Conservation (phyloP, 2,113 vertebrate species). For the Melanerpes aurifrons region DNA sequence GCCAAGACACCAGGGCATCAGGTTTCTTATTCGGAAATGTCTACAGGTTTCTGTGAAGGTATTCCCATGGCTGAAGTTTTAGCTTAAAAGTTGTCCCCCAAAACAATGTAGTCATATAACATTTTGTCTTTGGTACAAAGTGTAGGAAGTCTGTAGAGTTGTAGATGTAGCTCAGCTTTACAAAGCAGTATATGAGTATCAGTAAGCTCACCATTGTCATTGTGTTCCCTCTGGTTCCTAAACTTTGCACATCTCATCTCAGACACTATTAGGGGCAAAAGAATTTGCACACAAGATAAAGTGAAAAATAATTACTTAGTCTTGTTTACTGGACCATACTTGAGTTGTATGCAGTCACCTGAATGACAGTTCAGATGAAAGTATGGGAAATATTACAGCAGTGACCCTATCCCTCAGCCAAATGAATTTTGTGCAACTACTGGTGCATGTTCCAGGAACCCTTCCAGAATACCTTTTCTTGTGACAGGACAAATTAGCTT, state of each 20-base stretch:
- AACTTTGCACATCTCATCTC: not conserved
- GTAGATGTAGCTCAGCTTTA: not conserved
- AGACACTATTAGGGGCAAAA: not conserved
- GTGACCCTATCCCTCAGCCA: not conserved
- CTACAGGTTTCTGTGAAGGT: not conserved
- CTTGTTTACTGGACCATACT: not conserved
- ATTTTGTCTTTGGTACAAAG: not conserved
- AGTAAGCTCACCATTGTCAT: accelerated
- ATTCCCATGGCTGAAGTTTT: not conserved
- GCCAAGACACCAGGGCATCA: not conserved
- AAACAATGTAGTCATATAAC: not conserved
- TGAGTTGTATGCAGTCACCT: not conserved
- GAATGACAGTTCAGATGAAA: not conserved
- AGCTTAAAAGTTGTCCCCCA: not conserved
- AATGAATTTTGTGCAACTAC: not conserved
- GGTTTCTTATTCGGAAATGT: not conserved
- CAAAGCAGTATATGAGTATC: not conserved
- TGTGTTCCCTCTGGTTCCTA: not conserved
- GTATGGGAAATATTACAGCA: not conserved
- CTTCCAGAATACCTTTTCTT: not conserved
- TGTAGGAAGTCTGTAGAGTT: not conserved
- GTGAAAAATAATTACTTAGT: not conserved
- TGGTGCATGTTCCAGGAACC: not conserved
- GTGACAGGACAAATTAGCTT: not conserved
- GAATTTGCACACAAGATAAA: not conserved